Evolutionary conservation across 2,113 vertebrate species (phyloP).

Genomic region (Donacobius atricapilla): DNA sequence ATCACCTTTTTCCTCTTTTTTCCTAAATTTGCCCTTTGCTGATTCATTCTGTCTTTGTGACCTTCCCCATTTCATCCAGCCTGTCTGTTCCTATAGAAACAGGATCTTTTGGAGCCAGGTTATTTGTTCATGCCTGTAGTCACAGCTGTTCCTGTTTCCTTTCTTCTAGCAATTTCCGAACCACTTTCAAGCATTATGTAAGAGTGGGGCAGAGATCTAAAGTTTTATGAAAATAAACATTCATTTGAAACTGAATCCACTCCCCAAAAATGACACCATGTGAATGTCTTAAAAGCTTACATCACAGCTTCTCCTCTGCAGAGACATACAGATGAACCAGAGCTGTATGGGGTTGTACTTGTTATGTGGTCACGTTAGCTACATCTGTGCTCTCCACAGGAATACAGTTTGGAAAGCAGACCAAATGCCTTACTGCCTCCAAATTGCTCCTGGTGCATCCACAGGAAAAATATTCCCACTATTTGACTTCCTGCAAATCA

Average conservation of each 20-base stretch:
- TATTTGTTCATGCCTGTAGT: not conserved
- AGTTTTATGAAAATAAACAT: not conserved
- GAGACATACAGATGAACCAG: not conserved
- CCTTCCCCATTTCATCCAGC: conserved; percentile 30
- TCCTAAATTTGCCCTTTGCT: conserved; percentile 7
- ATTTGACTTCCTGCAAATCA: not conserved
- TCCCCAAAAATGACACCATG: not conserved
- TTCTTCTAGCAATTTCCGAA: conserved; percentile 18
- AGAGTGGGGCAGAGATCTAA: not conserved
- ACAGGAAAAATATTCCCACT: not conserved
- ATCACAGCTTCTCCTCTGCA: not conserved
- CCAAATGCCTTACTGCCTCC: not conserved
- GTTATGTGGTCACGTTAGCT: not conserved
- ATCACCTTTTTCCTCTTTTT: not conserved
- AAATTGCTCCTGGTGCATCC: not conserved
- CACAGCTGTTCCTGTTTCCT: not conserved
- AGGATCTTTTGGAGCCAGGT: not conserved
- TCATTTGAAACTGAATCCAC: not conserved
- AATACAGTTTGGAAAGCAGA: not conserved
- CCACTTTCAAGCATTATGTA: not conserved
- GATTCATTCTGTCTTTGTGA: conserved; percentile 25
- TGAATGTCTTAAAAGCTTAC: not conserved
- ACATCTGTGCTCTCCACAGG: not conserved
- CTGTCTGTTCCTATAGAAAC: conserved; percentile 60
- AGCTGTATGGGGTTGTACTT: not conserved